These are phyloP conservation scores for Planococcus citri DNA, from an alignment of 1,140 invertebrate genomes.

Conservation along the genomic window DNA sequence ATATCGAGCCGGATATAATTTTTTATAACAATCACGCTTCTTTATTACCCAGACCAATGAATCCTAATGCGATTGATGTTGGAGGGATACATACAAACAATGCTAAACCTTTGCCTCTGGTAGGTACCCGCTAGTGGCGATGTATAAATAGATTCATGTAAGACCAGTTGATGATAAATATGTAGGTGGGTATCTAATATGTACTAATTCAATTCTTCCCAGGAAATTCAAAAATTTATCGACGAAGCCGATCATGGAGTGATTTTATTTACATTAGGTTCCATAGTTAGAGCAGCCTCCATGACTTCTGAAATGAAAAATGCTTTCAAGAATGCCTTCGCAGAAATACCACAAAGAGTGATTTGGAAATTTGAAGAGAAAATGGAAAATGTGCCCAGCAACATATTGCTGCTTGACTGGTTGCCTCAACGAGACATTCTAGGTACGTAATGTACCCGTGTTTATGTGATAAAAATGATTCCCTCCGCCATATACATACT, in stretches of 20 bases:
- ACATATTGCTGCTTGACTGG: constrained; percentile 47
- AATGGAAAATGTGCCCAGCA: constrained; percentile 36
- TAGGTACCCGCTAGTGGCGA: constrained; percentile 28
- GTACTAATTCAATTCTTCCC: neutral
- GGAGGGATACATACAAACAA: constrained; percentile 30
- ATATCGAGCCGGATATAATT: constrained; percentile 3
- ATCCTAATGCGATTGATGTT: constrained; percentile 31
- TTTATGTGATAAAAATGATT: too few relatives aligned
- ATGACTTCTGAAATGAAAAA: constrained; percentile 43
- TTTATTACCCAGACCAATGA: constrained; percentile 26
- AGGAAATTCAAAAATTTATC: constrained; percentile 46
- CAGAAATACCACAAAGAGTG: constrained; percentile 42
- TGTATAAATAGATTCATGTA: neutral
- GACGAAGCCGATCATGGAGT: constrained; percentile 44
- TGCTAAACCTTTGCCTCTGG: constrained; percentile 21
- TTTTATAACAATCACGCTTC: constrained; percentile 2
- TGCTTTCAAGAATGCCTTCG: constrained; percentile 46
- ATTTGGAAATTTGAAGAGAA: constrained; percentile 50
- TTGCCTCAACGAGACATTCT: constrained; percentile 47
- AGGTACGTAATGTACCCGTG: constrained; percentile 35
- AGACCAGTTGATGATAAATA: too few relatives aligned
- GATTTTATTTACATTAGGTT: constrained; percentile 55
- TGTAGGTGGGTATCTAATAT: too few relatives aligned
- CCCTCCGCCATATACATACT: too few relatives aligned
- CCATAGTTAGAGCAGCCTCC: constrained; percentile 32